A percentile compares a stretch with the other conserved stretches of the same genome.
phyloP scores from a whole-genome alignment of 2,888 invertebrate species.

The Lissonota sp. region DNA sequence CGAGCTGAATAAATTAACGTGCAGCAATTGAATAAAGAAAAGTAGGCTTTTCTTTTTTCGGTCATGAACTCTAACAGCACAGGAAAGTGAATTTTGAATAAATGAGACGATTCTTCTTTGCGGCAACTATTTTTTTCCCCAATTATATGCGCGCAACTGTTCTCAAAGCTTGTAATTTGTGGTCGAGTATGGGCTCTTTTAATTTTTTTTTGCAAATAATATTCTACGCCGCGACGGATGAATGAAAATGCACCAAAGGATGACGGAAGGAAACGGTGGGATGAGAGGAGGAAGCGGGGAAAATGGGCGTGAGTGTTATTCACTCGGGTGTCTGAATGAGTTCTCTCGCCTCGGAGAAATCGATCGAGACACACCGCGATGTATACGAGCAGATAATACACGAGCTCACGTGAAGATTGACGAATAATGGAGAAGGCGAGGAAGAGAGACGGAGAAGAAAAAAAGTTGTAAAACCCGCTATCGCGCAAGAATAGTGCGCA shows the following conservation, averaged over 20 bases:
- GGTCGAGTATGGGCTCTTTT: no score
- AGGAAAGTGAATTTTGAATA: no score
- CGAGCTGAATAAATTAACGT: no score
- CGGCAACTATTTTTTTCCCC: no score
- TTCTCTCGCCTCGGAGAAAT: constrained; percentile 44
- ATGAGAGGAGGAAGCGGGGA: constrained; percentile 2
- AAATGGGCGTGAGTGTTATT: constrained; percentile 43
- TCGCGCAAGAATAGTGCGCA: constrained; percentile 7
- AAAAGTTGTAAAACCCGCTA: constrained; percentile 25
- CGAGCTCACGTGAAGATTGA: constrained; percentile 17
- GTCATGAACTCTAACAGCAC: no score
- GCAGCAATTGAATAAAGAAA: no score
- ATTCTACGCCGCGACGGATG: constrained; percentile 18
- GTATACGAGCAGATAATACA: constrained; percentile 41
- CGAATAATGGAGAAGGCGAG: constrained; percentile 15
- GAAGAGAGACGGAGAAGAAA: neutral
- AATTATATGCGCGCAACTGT: no score
- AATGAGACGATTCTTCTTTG: no score
- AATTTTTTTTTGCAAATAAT: no score
- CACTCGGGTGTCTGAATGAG: constrained; percentile 23
- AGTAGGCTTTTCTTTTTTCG: no score
- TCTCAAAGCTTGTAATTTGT: no score
- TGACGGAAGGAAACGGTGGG: neutral
- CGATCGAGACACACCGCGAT: constrained; percentile 45
- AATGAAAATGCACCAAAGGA: constrained; percentile 1